Evolutionary conservation across 1,140 invertebrate genomes (phyloP).

Genomic region (Dufourea novaeangliae): DNA sequence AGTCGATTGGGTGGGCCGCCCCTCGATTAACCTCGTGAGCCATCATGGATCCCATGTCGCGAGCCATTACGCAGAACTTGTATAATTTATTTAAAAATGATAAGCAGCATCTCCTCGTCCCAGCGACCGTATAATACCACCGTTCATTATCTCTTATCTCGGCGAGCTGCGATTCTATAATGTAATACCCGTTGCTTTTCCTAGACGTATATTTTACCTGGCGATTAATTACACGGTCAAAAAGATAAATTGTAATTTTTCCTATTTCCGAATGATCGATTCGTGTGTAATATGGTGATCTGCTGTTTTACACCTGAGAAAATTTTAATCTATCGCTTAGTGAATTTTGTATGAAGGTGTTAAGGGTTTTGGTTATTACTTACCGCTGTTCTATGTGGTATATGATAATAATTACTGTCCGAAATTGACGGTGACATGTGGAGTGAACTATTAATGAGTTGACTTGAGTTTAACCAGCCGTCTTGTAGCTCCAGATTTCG

Average conservation of each 20-base stretch:
- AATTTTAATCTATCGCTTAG: background rate
- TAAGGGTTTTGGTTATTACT: too few species aligned
- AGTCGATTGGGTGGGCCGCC: background rate
- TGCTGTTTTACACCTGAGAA: background rate
- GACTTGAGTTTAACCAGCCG: too few species aligned
- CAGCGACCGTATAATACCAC: background rate
- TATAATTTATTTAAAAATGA: constrained; percentile 2
- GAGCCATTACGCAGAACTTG: background rate
- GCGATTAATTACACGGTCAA: background rate
- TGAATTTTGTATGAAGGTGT: too few species aligned
- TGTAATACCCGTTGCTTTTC: background rate
- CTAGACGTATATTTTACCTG: background rate
- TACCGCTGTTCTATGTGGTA: too few species aligned
- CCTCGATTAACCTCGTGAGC: background rate
- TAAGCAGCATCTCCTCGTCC: background rate
- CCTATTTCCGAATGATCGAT: background rate
- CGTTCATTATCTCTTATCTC: constrained; percentile 1
- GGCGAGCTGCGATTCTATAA: background rate
- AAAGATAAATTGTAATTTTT: background rate
- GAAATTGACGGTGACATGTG: too few species aligned
- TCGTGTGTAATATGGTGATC: background rate
- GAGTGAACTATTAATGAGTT: too few species aligned
- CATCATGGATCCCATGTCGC: background rate
- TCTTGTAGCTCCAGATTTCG: too few species aligned
- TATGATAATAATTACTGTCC: too few species aligned